Evolutionary conservation across 2,888 invertebrate genomes (phyloP), one percentile per base, ranked within the genome.

Genomic region (Hypsopygia costalis): DNA sequence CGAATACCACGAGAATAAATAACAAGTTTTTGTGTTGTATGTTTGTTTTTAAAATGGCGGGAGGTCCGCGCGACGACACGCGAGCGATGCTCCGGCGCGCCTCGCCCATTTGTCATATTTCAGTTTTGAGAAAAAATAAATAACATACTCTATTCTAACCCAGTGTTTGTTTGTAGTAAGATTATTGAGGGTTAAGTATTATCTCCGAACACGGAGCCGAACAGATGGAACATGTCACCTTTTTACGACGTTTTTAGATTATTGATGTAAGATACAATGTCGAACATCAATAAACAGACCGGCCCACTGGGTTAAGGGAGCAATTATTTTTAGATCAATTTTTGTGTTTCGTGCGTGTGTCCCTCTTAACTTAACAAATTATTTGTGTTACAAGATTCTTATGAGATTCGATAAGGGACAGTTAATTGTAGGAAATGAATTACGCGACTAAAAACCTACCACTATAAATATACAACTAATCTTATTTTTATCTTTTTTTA

Each of bases 11-110:
- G 70, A 80, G 72, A 81, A 87, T 87, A 86, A 88, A 87, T 87
- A 88, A 88, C 81, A 69, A 81, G 85, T 85, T 86, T 86, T 85
- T 86, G 75, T 83, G 81, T 65, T 71, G 75, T 80, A 70, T 88
- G 85, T 88, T 87, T 88, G 88, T 88, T 88, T 88, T 86, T 80
- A 85, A 87, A 88, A 87, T 88, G 88, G 88, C 88, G 87, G 88
- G 88, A 88, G 87, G 87, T 87, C 87, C 70, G 77, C 71, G 80
- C 80, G 86, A 82, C 86, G 86, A 88, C 88, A 87, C 88, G 86
- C 87, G 85, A 86, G 81, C 81, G 74, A 66, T 63, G 69, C 62
- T 68, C 48, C 56, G 56, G 56, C 73, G 69, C 68, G 71, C 61
- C 75, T 67, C 71, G 73, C 79, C 85, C 88, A 87, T 87, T 87